Percentiles rank a stretch among this genome's conserved stretches.
phyloP scores from a whole-genome alignment of 2,797 vertebrate species.

The Sebastes hubbsi region DNA sequence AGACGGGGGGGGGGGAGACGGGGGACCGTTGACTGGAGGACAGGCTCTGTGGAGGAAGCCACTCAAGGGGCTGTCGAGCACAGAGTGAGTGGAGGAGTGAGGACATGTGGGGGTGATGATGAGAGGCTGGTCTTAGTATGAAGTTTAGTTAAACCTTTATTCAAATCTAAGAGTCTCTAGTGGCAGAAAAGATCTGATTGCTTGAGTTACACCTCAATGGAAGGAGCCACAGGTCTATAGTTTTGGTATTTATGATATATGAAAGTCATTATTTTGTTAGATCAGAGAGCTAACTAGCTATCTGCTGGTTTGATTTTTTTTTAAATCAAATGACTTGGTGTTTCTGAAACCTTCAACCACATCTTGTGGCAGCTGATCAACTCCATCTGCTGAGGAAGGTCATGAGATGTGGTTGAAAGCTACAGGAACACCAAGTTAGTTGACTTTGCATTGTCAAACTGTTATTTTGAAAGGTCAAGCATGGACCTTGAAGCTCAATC shows the following conservation, averaged over 20 bases:
- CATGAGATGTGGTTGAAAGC: background rate
- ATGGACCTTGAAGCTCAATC: background rate
- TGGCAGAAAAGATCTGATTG: background rate
- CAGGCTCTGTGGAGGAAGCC: conserved; percentile 26
- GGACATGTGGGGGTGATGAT: background rate
- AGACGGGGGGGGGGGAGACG: background rate
- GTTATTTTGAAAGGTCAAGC: background rate
- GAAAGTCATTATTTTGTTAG: background rate
- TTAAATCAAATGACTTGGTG: too few species aligned
- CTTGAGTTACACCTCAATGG: background rate
- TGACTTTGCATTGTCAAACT: background rate
- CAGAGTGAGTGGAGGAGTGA: background rate
- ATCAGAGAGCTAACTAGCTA: too few species aligned
- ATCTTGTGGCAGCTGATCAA: too few species aligned
- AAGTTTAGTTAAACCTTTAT: background rate
- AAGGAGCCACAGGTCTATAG: background rate
- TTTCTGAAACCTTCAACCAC: too few species aligned
- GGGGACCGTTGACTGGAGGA: conserved; percentile 31
- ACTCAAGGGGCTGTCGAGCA: background rate
- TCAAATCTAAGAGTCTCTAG: background rate
- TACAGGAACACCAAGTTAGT: background rate
- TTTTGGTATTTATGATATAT: background rate
- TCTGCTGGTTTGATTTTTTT: background rate
- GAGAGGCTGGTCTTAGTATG: conserved; percentile 5
- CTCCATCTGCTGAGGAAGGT: background rate